A percentile compares a stretch with the other conserved stretches of the same genome.
Conservation (phyloP, 2,797 vertebrate species). For the Poecilia gillii region DNA sequence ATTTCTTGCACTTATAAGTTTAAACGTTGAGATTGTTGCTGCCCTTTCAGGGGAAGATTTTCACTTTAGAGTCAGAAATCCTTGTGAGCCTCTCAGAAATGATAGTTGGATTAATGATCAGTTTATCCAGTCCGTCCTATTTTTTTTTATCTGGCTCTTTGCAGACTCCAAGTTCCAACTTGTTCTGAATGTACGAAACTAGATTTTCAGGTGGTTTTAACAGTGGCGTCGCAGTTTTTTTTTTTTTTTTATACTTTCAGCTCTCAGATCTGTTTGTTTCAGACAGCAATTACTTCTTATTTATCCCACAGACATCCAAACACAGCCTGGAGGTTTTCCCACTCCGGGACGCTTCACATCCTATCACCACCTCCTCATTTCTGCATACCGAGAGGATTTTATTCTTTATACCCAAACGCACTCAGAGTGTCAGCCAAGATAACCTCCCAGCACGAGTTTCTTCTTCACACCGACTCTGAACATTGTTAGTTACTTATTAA, state of each 20-base stretch:
- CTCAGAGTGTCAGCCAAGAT: not conserved
- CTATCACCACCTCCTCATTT: slow-evolving; percentile 9
- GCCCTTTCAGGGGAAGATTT: not conserved
- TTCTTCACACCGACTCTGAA: not conserved
- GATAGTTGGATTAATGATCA: not conserved
- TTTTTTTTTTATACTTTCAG: not conserved
- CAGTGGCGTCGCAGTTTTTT: no score
- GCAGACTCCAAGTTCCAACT: not conserved
- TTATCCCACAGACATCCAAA: slow-evolving; percentile 2
- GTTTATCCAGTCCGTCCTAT: not conserved
- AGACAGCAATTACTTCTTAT: slow-evolving; percentile 1
- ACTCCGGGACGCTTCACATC: not conserved
- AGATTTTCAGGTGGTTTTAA: not conserved
- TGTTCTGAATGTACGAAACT: not conserved
- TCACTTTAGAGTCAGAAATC: not conserved
- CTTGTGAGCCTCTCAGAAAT: not conserved
- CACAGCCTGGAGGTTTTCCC: slow-evolving; percentile 9
- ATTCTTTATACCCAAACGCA: not conserved
- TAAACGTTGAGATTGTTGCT: not conserved
- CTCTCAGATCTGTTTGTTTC: not conserved
- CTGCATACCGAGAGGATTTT: slow-evolving; percentile 3
- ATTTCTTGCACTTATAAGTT: not conserved
- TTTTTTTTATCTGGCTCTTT: not conserved
- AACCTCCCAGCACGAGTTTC: not conserved
- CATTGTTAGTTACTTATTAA: not conserved